These are phyloP conservation scores for Miniopterus natalensis DNA, from an alignment of 2,113 vertebrate genomes.

Conservation along the genomic window DNA sequence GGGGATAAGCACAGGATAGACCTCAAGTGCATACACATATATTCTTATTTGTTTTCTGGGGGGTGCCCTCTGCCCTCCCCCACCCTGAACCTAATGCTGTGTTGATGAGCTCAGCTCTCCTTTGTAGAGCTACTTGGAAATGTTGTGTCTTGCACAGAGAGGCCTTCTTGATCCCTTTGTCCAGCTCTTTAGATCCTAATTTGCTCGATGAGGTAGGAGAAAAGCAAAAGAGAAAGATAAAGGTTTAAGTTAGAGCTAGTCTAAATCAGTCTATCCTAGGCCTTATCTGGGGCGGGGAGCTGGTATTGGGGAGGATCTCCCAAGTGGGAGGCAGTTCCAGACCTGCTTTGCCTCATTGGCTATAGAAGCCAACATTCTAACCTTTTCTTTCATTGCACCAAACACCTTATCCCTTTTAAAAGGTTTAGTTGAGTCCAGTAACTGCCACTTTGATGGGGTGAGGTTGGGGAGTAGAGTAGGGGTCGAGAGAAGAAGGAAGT, in stretches of 20 bases:
- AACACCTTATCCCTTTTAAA: background rate
- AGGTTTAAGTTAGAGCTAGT: slow-evolving; percentile 11
- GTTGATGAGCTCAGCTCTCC: background rate
- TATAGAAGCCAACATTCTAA: background rate
- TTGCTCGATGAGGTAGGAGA: background rate
- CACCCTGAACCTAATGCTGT: background rate
- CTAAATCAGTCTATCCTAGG: background rate
- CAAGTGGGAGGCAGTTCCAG: background rate
- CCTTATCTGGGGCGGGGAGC: background rate
- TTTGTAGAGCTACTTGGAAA: background rate
- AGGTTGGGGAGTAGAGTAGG: background rate
- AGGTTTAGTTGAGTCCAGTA: background rate
- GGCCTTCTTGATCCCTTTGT: background rate
- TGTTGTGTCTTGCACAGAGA: background rate
- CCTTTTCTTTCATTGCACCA: background rate
- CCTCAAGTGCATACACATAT: background rate
- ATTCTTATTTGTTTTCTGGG: background rate
- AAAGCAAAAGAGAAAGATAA: background rate
- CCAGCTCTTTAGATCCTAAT: background rate
- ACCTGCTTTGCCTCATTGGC: background rate
- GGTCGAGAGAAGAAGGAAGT: background rate
- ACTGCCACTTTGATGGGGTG: background rate
- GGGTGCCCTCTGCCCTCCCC: too few relatives aligned
- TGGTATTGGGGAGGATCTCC: background rate
- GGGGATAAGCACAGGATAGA: background rate